Conservation (phyloP, 2,797 vertebrate species). For the Lagodon rhomboides region DNA sequence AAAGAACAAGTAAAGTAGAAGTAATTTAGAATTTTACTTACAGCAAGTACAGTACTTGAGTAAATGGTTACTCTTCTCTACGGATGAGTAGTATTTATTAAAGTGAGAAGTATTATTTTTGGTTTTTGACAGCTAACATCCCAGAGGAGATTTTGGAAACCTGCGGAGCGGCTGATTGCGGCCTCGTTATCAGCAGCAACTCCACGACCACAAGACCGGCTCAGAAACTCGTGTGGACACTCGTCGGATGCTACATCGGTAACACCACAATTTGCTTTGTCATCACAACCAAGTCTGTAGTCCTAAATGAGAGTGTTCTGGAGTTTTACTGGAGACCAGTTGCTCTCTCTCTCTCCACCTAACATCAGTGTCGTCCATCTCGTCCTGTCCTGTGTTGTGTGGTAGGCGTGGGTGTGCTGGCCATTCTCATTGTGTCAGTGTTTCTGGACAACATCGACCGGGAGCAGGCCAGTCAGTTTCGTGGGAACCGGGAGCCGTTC, state of each 20-base stretch:
- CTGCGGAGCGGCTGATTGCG: constrained; percentile 82
- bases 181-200: constrained; percentile 48
- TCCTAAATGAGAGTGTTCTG: background rate
- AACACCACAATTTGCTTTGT: background rate
- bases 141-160: constrained; percentile 75
- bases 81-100: background rate
- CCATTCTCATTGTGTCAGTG: constrained; percentile 86
- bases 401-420: constrained; percentile 90
- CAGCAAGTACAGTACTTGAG: too few relatives aligned
- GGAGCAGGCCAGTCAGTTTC: constrained; percentile 67
- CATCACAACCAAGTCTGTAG: background rate
- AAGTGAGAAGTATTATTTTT: background rate
- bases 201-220: constrained; percentile 65
- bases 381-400: constrained; percentile 17
- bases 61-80: too few relatives aligned
- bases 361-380: background rate
- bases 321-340: too few relatives aligned
- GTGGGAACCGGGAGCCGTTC: constrained; percentile 76
- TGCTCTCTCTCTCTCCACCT: too few relatives aligned
- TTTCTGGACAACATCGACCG: constrained; percentile 90
- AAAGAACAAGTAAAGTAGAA: too few relatives aligned
- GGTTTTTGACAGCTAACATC: constrained; percentile 71
- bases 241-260: constrained; percentile 86
- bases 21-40: too few relatives aligned
- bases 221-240: constrained; percentile 75